Base-by-base conservation (phyloP, 2,888 invertebrate genomes). In the Sminthurinus aureus region DNA sequence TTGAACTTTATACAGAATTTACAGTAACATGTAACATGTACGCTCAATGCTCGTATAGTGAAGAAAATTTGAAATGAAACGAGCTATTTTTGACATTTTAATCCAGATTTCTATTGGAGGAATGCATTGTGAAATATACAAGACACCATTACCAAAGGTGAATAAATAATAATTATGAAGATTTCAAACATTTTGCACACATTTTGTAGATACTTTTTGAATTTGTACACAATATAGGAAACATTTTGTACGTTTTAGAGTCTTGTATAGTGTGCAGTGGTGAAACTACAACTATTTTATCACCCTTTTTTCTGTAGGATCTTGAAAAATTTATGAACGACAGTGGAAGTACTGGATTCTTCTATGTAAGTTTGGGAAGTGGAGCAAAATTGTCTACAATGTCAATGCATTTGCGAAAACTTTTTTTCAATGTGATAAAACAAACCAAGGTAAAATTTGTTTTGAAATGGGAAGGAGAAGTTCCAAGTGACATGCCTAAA, bases 401-500 rank as follows among this genome's bases (percentile, higher is more conserved):
- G 73, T 26, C 58, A 8, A 26, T 24, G 12, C 8, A 20, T 12
- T 15, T 86, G 18, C 24, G 75, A 15, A 79, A 83, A 3, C 77
- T 83, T n/a, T 86, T 87, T 64, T 86, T 87, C 22, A 84, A 83
- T 64, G 82, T 84, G 12, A 85, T 87, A 51, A 58, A 51, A 6
- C 79, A 82, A 12, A 81, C 84, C 1, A 80, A 74, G 15, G 79
- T 84, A 12, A 84, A 86, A 77, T 87, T 87, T 75, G n/a, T 87
- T 22, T 82, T 85, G 84, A 85, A 86, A 69, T 87, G 87, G 86
- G 83, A 84, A 52, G 77, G 66, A 2, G 58, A 77, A 64, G 74
- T 80, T 51, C 86, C 86, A 0, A 13, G 52, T 90, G 91, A 82
- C 92, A 92, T 87, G 51, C 87, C 89, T 4, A 81, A 83, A 22